Evolutionary conservation across 2,797 vertebrate species (phyloP).

Genomic region (Chiloscyllium punctatum): DNA sequence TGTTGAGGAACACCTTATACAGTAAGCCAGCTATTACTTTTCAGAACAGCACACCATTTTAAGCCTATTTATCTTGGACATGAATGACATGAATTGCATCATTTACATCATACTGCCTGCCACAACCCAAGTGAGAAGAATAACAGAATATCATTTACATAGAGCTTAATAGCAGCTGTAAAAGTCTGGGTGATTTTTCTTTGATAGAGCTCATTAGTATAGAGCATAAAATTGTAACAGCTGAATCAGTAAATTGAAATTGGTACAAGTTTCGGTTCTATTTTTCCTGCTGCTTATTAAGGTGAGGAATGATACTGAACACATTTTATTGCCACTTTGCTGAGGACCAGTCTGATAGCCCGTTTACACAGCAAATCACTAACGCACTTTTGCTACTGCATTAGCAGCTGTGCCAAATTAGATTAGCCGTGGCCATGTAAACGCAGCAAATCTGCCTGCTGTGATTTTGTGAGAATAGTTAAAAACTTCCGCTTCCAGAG

Average conservation of each 20-base stretch:
- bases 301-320: constrained; percentile 32
- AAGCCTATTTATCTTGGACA: constrained; percentile 33
- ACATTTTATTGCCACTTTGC: constrained; percentile 31
- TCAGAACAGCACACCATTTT: constrained; percentile 6
- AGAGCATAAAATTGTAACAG: constrained; percentile 34
- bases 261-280: constrained; percentile 22
- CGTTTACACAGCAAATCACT: constrained; percentile 32
- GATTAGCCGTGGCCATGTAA: neutral
- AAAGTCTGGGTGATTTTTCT: constrained; percentile 34
- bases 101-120: constrained; percentile 33
- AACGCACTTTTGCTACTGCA: neutral
- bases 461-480: constrained; percentile 29
- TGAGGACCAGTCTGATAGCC: constrained; percentile 22
- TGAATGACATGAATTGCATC: constrained; percentile 32
- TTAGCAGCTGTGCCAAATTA: constrained; percentile 32
- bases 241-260: constrained; percentile 35
- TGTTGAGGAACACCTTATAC: constrained; percentile 9
- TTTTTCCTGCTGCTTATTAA: constrained; percentile 26
- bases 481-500: constrained; percentile 11
- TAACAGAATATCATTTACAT: constrained; percentile 37
- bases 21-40: constrained; percentile 33
- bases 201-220: constrained; percentile 34
- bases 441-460: neutral
- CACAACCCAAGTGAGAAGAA: constrained; percentile 20
- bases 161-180: constrained; percentile 33